These are phyloP conservation scores for Brachyrhaphis roseni DNA, from an alignment of 2,797 vertebrate species.

Conservation along the genomic window DNA sequence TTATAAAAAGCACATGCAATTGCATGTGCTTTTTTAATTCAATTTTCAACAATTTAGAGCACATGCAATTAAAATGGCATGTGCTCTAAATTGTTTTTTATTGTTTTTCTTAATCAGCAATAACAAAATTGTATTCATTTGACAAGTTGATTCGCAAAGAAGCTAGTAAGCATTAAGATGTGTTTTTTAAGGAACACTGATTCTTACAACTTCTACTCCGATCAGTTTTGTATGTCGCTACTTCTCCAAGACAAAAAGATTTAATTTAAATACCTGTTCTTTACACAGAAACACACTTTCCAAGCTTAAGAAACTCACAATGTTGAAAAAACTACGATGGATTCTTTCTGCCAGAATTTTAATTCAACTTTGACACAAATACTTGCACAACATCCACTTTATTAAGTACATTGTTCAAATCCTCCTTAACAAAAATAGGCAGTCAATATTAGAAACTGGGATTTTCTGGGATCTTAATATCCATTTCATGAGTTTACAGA, in stretches of 20 bases:
- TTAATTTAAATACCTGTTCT: not conserved
- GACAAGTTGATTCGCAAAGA: not conserved
- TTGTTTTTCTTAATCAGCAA: not conserved
- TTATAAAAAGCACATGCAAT: not conserved
- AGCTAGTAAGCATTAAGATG: not conserved
- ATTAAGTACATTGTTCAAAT: not conserved
- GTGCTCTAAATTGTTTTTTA: too few relatives aligned
- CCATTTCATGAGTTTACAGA: not conserved
- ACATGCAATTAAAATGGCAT: not conserved
- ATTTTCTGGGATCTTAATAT: too few relatives aligned
- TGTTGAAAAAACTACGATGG: not conserved
- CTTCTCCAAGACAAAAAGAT: not conserved
- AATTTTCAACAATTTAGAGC: too few relatives aligned
- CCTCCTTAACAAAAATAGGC: not conserved
- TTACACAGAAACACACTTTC: not conserved
- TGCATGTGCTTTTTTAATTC: too few relatives aligned
- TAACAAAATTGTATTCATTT: not conserved
- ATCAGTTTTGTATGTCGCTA: not conserved
- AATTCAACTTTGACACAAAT: not conserved
- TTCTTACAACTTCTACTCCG: not conserved
- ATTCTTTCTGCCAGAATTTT: not conserved
- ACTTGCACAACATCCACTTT: not conserved
- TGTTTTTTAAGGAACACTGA: not conserved
- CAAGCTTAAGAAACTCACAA: not conserved
- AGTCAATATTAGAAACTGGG: too few relatives aligned